A percentile compares a stretch with the other conserved stretches of the same genome.
Conservation (phyloP, 2,113 vertebrate species). For the Rhinopomastus cyanomelas region DNA sequence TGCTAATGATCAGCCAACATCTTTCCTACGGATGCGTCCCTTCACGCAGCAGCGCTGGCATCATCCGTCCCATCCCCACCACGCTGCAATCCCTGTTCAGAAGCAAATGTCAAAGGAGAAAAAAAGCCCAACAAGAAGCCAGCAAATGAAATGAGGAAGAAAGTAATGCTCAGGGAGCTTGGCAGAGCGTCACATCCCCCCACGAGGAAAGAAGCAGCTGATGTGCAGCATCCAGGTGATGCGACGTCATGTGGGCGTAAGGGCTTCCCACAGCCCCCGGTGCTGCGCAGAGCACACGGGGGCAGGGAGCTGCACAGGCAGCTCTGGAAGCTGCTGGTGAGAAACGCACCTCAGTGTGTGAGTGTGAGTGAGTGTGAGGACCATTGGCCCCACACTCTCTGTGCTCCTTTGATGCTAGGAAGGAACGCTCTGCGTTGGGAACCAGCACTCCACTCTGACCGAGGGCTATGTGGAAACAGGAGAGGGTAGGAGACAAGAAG, state of each 20-base stretch:
- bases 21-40: neutral
- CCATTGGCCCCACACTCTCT: rapidly evolving
- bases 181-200: neutral
- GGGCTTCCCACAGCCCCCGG: neutral
- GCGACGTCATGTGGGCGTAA: constrained; percentile 29
- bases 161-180: constrained; percentile 28
- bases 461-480: constrained; percentile 9
- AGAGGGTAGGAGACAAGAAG: constrained; percentile 49
- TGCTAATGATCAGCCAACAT: constrained; percentile 1
- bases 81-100: constrained; percentile 36
- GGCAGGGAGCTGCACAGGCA: neutral
- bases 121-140: neutral
- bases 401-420: constrained; percentile 5
- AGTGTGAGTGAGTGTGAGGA: neutral
- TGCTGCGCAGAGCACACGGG: constrained; percentile 5
- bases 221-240: constrained; percentile 43
- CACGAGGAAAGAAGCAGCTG: neutral
- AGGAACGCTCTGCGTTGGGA: neutral
- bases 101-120: constrained; percentile 21
- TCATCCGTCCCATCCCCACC: neutral
- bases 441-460: neutral
- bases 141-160: neutral
- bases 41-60: neutral
- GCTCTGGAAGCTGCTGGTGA: neutral
- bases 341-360: neutral